Evolutionary conservation across 1,140 invertebrate species (phyloP), one percentile per base, ranked within the genome.

Genomic region (Pseudobourletiella spinata): DNA sequence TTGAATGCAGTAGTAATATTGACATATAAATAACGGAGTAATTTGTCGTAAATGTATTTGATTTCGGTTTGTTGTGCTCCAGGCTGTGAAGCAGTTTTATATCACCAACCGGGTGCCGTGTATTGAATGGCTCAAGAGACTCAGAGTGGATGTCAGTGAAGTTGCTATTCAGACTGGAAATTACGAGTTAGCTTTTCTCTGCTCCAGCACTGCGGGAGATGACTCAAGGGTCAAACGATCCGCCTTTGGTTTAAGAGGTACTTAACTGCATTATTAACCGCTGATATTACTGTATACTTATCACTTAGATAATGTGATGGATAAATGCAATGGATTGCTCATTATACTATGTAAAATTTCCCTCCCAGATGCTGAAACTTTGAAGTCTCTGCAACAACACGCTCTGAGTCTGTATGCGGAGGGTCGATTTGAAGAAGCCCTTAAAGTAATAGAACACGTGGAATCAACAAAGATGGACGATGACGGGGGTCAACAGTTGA

Each of bases 41-140:
- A n/a, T n/a, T n/a, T n/a, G n/a, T n/a, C n/a, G n/a, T n/a, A n/a
- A n/a, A n/a, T n/a, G n/a, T n/a, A n/a, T 48, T 48, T 48, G 16
- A 11, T 48, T 18, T 15, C 6, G 3, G 8, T 29, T 24, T 26
- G 4, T 54, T 24, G 16, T 54, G 11, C 24, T 15, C 22, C 51
- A 54, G 51, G 25, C 25, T 6, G 6, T 54, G 26, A 20, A 24
- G 24, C 11, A 18, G 4, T 68, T 64, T 39, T 62, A 59, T 32
- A 3, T 54, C 2, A 64, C 59, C 29, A 69, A 66, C 48, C 58
- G 60, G 29, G 44, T 44, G 22, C 67, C 67, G 2, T 69, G 64
- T 57, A 59, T 51, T 2, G 67, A 65, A 44, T 69, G 67, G 67
- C 30, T 69, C 14, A 69, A 66, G 42, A 18, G 67, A 50, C 59